These are phyloP conservation scores for Catalaphyllia jardinei DNA, from an alignment of 64 coral and sea anemone species.

Conservation along the genomic window DNA sequence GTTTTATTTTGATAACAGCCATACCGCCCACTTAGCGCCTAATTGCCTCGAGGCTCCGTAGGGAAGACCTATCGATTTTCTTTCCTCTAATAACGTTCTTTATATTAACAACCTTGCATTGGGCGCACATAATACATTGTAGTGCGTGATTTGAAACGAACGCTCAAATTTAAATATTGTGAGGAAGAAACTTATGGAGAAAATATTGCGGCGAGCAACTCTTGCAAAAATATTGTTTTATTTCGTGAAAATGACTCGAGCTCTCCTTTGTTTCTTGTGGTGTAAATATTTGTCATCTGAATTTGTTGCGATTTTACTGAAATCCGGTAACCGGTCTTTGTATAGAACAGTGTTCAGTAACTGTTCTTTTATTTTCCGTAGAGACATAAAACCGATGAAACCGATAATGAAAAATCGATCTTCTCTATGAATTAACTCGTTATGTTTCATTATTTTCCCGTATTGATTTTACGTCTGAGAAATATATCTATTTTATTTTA, in stretches of 20 bases:
- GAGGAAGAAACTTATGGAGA: neutral
- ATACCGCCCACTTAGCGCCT: constrained; percentile 37
- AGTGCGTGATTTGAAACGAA: constrained; percentile 3
- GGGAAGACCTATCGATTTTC: constrained; percentile 16
- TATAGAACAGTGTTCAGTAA: neutral
- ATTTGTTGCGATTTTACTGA: constrained; percentile 3
- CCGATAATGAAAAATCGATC: neutral
- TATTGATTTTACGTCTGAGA: neutral
- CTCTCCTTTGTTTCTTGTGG: neutral
- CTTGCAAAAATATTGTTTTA: constrained; percentile 8
- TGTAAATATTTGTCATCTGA: neutral
- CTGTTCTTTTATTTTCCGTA: neutral
- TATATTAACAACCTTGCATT: constrained; percentile 30
- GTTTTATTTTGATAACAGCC: constrained; percentile 43
- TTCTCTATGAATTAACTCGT: neutral
- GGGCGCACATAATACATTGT: neutral
- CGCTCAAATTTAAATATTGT: constrained; percentile 5
- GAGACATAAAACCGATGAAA: neutral
- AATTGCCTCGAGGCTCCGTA: constrained; percentile 13
- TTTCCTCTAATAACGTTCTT: constrained; percentile 23
- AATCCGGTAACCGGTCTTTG: neutral
- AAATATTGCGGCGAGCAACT: neutral
- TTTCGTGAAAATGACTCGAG: neutral
- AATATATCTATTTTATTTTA: neutral
- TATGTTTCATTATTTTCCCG: neutral